Evolutionary conservation across 2,888 invertebrate species (phyloP).

Genomic region (Homarus gammarus): DNA sequence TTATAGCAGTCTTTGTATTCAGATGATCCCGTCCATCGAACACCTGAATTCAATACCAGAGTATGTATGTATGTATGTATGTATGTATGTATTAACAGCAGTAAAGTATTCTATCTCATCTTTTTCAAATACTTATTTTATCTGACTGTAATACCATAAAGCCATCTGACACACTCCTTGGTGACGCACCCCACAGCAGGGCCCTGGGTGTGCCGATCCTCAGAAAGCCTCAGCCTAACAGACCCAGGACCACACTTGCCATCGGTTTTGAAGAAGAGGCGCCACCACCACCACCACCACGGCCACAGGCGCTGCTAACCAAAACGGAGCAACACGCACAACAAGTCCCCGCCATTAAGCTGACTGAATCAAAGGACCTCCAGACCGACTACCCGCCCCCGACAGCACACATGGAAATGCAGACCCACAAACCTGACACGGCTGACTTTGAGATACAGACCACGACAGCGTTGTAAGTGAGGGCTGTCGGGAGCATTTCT

Average conservation of each 20-base stretch:
- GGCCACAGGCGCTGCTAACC: neutral
- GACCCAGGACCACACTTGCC: slow-evolving; percentile 28
- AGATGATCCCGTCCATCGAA: too few species aligned
- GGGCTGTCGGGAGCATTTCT: too few species aligned
- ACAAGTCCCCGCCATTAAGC: too few species aligned
- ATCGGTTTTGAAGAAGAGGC: neutral
- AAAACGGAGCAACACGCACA: too few species aligned
- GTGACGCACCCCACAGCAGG: neutral
- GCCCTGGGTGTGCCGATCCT: neutral
- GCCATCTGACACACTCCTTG: neutral
- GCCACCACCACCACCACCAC: neutral
- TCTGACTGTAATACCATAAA: too few species aligned
- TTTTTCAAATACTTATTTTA: too few species aligned
- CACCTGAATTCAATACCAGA: too few species aligned
- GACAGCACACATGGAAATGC: neutral
- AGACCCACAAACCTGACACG: neutral
- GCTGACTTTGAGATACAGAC: neutral
- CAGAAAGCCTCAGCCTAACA: slow-evolving; percentile 12
- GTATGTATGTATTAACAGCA: too few species aligned
- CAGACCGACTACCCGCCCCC: neutral
- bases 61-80: too few species aligned
- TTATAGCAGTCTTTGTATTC: too few species aligned
- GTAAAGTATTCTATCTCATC: too few species aligned
- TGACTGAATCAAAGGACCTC: neutral
- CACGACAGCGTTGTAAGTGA: neutral